Evolutionary conservation across 2,113 vertebrate genomes (phyloP), one percentile per base, ranked within the genome.

Genomic region (Triplophysa rosa): DNA sequence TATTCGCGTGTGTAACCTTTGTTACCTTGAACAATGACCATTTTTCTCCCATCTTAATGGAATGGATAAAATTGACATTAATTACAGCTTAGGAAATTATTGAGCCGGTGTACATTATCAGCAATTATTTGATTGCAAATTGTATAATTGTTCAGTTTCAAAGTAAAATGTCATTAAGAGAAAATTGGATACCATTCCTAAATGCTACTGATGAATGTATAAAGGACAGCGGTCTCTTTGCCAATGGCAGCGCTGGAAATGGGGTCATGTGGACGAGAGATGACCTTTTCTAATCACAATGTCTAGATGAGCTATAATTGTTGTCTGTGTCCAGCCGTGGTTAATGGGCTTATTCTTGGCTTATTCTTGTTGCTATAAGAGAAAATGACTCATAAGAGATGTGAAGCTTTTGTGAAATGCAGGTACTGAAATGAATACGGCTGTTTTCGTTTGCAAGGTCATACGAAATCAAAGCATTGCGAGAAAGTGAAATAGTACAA

Each of bases 61-160:
- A 64, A 58, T 8, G 6, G 16, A 62, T 24, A 69, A 68, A 85
- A 75, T 59, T 16, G 33, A 56, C 59, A 58, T 62, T 77, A 73
- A 83, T 80, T 70, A 65, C 62, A 68, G 37, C 24, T 61, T 40
- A 65, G 21, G 56, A 49, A 33, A 80, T 61, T n/a, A 61, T 26
- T 75, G 17, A 24, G 26, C 58, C 45, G 17, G 49, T 76, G 23
- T 70, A 77, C 66, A 62, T 54, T 77, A 66, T 42, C 42, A 33
- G 54, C 37, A 26, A 45, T 65, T 76, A 68, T 79, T 81, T 33
- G 47, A 40, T 66, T 37, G 47, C 49, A 77, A 79, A 61, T 74
- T 68, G 45, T 8, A 66, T 80, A 77, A 83, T 54, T 72, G 63
- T 64, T 23, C 40, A 63, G 33, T 74, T 82, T 67, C n/a, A 58